Base-by-base conservation (phyloP, 2,888 invertebrate genomes). In the Corbicula japonica region DNA sequence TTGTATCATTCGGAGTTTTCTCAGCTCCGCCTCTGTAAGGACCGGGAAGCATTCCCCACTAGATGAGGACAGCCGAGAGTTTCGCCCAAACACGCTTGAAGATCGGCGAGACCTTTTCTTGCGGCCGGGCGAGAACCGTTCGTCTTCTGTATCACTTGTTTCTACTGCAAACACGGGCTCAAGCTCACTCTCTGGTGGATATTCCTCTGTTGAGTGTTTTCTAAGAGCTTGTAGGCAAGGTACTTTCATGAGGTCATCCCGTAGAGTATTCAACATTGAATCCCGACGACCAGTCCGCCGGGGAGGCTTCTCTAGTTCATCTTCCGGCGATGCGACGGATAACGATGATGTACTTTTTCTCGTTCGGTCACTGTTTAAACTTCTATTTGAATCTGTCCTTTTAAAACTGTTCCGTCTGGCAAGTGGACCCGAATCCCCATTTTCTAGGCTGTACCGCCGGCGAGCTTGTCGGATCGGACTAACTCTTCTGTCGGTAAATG, bases 161-260 rank as follows among this genome's bases (percentile, higher is more conserved):
- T 56, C n/a, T 30, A 44, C 34, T 0, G 23, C 52, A 18, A 38
- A 56, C 4, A 28, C 35, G 18, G 30, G 30, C 4, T 34, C 56
- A 21, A 28, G 21, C 21, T 60, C 48, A 0, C 30, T 50, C 1
- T n/a, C 15, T 5, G 10, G 3, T 18, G 21, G 12, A 2, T 6
- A 3, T 15, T 23, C n/a, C 38, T 46, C 34, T 58, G 52, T 44
- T 32, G 28, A 58, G 48, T 4, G 44, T 34, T 26, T 54, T 41
- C 23, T 54, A 3, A 72, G 32, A n/a, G 83, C 78, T 8, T 54
- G 32, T 12, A 83, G 41, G 46, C 83, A 74, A 0, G 74, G 76
- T 28, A 84, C 23, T 26, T 83, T 83, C 30, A 74, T 69, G 0
- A 86, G 58, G 35, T 86, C 84, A 10, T 79, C 78, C 10, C 84